These are phyloP conservation scores for Hucho hucho DNA, from an alignment of 2,113 vertebrate species.

Conservation along the genomic window DNA sequence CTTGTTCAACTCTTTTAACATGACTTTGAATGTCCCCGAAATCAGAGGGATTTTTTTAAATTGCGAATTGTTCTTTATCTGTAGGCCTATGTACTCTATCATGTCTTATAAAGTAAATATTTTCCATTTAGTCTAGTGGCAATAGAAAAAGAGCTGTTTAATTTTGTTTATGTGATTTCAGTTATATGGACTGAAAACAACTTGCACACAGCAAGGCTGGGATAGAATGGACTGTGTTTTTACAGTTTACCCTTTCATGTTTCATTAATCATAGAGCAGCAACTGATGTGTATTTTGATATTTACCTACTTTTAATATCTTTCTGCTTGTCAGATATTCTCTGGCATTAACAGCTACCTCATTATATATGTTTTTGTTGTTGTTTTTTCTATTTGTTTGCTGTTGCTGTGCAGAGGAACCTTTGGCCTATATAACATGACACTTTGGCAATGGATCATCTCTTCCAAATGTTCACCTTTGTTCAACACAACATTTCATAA, in stretches of 20 bases:
- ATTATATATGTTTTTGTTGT: neutral
- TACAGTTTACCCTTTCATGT: neutral
- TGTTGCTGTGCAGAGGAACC: neutral
- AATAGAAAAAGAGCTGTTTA: too few relatives aligned
- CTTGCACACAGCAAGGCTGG: neutral
- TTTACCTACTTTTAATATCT: constrained; percentile 6
- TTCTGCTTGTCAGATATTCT: constrained; percentile 1
- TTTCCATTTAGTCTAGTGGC: neutral
- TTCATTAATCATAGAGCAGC: constrained; percentile 18
- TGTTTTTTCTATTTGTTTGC: neutral
- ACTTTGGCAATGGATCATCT: neutral
- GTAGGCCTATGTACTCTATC: neutral
- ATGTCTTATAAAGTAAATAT: neutral
- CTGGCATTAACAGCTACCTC: neutral
- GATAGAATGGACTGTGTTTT: neutral
- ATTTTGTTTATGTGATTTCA: too few relatives aligned
- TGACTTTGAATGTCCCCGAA: constrained; percentile 60
- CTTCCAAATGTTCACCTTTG: constrained; percentile 42
- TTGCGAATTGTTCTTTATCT: neutral
- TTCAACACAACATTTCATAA: constrained; percentile 39
- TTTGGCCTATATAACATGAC: neutral
- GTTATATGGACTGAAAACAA: too few relatives aligned
- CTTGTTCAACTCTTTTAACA: constrained; percentile 58
- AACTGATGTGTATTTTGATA: constrained; percentile 11
- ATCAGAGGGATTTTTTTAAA: constrained; percentile 38